phyloP scores from a whole-genome alignment of 1,140 invertebrate genomes.

The Metopolophium dirhodum region DNA sequence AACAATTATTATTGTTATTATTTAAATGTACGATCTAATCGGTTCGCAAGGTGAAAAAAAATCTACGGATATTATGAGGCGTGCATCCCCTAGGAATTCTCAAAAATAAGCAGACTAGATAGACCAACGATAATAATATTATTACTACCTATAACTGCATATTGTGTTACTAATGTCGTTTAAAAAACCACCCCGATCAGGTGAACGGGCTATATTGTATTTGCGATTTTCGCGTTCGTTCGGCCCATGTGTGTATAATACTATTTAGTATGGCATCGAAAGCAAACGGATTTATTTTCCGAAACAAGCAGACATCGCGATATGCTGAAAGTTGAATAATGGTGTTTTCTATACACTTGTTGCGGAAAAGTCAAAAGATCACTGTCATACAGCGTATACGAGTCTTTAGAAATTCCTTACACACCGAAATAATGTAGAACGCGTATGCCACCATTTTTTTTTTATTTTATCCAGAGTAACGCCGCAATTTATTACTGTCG shows the following conservation, averaged over 20 bases:
- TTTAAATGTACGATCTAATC: no score
- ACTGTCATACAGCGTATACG: not conserved
- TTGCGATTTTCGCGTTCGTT: not conserved
- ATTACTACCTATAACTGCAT: not conserved
- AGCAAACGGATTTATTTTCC: not conserved
- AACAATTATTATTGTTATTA: not conserved
- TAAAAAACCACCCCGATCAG: not conserved
- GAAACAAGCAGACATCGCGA: not conserved
- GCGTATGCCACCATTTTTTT: not conserved
- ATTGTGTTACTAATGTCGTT: not conserved
- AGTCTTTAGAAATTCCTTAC: not conserved
- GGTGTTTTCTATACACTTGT: conserved; percentile 11
- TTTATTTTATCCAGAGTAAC: not conserved
- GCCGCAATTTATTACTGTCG: conserved; percentile 6
- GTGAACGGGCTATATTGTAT: not conserved
- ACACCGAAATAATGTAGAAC: not conserved
- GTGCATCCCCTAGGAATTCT: no score
- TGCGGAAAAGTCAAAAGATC: conserved; percentile 35
- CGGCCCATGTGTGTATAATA: not conserved
- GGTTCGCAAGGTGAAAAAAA: no score
- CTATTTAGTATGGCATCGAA: not conserved
- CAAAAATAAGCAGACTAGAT: not conserved
- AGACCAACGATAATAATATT: not conserved
- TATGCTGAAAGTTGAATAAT: conserved; percentile 8
- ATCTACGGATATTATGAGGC: no score